Evolutionary conservation across 2,113 vertebrate genomes (phyloP).

Genomic region (Monopterus albus): DNA sequence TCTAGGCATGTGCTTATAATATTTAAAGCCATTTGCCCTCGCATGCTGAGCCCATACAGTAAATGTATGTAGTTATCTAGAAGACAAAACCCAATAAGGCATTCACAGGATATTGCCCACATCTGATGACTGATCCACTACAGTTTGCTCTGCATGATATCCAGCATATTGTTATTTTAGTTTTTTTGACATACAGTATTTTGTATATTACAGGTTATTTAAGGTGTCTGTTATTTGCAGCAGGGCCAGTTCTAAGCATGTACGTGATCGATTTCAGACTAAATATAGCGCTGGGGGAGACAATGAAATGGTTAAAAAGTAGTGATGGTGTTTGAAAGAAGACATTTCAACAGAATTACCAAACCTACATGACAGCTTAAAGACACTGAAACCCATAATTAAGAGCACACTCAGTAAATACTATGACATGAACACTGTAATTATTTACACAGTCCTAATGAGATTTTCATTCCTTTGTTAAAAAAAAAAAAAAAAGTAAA

Average conservation of each 20-base stretch:
- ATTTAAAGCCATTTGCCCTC: conserved; percentile 37
- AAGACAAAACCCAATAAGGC: conserved; percentile 11
- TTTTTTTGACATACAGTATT: no score
- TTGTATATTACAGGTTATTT: no score
- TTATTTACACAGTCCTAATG: conserved; percentile 16
- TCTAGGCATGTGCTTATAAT: conserved; percentile 21
- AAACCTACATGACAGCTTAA: conserved; percentile 1
- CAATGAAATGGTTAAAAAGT: neutral
- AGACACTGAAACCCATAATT: neutral
- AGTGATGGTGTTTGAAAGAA: neutral
- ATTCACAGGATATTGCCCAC: neutral
- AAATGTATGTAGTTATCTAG: conserved; percentile 39
- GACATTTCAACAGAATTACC: neutral
- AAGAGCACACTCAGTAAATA: neutral
- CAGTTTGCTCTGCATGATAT: neutral
- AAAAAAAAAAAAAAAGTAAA: conserved; percentile 20
- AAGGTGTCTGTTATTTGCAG: no score
- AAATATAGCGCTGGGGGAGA: neutral
- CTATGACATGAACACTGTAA: neutral
- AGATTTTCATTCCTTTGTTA: neutral
- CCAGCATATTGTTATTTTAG: conserved; percentile 14
- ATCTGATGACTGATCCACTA: no score
- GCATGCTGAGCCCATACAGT: conserved; percentile 1
- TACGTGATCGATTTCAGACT: no score
- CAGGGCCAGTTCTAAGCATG: no score